Conservation (phyloP, 2,797 vertebrate species). For the Pogoniulus pusillus region DNA sequence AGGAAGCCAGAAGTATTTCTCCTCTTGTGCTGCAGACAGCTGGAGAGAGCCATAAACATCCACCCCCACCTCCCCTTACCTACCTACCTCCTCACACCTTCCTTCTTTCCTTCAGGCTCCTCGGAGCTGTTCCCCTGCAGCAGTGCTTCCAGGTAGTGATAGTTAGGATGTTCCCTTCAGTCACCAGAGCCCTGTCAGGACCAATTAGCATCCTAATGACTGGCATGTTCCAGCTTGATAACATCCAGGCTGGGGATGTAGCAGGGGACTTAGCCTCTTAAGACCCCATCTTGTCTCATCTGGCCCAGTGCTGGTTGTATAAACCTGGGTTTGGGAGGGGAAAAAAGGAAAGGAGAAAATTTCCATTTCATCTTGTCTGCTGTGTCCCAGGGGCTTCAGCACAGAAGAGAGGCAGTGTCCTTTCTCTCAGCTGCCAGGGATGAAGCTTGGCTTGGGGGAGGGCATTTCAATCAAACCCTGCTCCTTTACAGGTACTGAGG, state of each 20-base stretch:
- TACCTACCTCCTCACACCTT: constrained; percentile 8
- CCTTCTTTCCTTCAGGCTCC: constrained; percentile 24
- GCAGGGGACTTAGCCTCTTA: constrained; percentile 17
- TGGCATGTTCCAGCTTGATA: constrained; percentile 52
- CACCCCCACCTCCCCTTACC: too few species aligned
- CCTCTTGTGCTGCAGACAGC: constrained; percentile 16
- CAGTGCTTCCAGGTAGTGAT: constrained; percentile 53
- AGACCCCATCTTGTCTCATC: constrained; percentile 31
- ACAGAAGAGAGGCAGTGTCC: background rate
- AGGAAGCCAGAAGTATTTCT: constrained; percentile 32
- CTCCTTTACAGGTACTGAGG: background rate
- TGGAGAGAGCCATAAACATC: constrained; percentile 33
- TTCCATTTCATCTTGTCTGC: constrained; percentile 45
- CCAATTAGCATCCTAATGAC: constrained; percentile 68
- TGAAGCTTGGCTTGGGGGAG: background rate
- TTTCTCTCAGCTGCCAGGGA: constrained; percentile 5
- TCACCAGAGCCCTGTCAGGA: constrained; percentile 56
- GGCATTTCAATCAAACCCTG: background rate
- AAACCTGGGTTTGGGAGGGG: background rate
- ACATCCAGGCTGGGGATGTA: background rate
- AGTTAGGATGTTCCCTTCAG: constrained; percentile 33
- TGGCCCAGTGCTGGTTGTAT: background rate
- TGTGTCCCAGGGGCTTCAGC: constrained; percentile 23
- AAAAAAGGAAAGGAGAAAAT: background rate
- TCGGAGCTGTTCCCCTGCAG: constrained; percentile 63